Conservation (phyloP, 2,888 invertebrate species). For the Lordiphosa andalusiaca region DNA sequence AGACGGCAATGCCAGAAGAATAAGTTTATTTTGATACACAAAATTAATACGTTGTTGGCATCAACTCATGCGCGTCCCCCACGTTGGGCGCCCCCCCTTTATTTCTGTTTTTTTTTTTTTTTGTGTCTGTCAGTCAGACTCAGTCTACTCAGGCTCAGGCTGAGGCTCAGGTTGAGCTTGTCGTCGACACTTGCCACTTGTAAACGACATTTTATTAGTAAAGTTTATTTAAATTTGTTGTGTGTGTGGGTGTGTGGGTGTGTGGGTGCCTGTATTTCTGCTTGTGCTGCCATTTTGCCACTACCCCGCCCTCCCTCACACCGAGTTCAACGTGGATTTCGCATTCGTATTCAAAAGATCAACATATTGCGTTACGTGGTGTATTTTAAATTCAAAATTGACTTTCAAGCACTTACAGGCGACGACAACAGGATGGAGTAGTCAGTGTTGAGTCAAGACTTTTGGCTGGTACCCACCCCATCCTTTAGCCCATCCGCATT, state of each 20-base stretch:
- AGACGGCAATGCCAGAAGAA: slow-evolving; percentile 41
- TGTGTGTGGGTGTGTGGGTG: slow-evolving; percentile 9
- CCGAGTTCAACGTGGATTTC: slow-evolving; percentile 22
- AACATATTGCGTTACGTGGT: slow-evolving; percentile 73
- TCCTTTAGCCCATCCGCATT: too few relatives aligned
- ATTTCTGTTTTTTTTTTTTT: not conserved
- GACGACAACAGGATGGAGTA: slow-evolving; percentile 1
- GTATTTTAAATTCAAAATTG: slow-evolving; percentile 74
- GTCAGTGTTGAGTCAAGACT: not conserved
- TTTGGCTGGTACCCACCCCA: too few relatives aligned
- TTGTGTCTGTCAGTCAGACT: slow-evolving; percentile 9
- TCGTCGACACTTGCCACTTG: slow-evolving; percentile 68
- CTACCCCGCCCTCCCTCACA: not conserved
- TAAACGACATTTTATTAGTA: slow-evolving; percentile 73
- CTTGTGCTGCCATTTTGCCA: slow-evolving; percentile 54
- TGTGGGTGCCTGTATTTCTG: slow-evolving; percentile 26
- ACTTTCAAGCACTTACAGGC: slow-evolving; percentile 70
- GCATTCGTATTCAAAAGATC: slow-evolving; percentile 75
- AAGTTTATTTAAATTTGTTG: slow-evolving; percentile 72
- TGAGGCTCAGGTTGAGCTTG: slow-evolving; percentile 9
- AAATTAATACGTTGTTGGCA: slow-evolving; percentile 73
- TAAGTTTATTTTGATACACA: slow-evolving; percentile 74
- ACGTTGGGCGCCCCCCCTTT: not conserved
- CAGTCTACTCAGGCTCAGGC: slow-evolving; percentile 12
- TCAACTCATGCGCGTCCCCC: slow-evolving; percentile 59